Base-by-base conservation (phyloP, 2,888 invertebrate genomes). In the Hypsopygia costalis region DNA sequence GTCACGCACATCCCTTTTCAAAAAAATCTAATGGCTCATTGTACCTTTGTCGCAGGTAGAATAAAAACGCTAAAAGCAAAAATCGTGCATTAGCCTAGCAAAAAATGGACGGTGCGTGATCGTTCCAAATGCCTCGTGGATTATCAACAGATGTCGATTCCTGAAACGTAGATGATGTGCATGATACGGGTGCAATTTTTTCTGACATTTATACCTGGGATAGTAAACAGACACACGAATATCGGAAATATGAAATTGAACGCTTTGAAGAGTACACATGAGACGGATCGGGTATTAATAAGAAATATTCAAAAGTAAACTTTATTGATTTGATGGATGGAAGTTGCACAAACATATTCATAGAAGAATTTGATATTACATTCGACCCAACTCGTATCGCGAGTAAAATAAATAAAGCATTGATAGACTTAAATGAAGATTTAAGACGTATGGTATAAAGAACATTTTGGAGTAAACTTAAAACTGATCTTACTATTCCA, bases 1-100 rank as follows among this genome's bases (percentile, higher is more conserved):
- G 72, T 81, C 85, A 85, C 85, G 86, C 81, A 83, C 76, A 76
- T 83, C 80, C 80, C 73, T 79, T 76, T 49, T 58, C 65, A 77
- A 77, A 65, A 77, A 77, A 74, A 64, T 58, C 55, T 58, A 67
- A 65, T 59, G 54, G 58, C 60, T 69, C 64, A 78, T 81, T 85
- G 80, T 83, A 57, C 67, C 68, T 63, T 65, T 69, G 68, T 67
- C 70, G 77, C 86, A 87, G 87, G 87, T 88, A 87, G 72, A 74
- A 60, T 61, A 68, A 78, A 82, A 73, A 62, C 43, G 46, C 55
- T 58, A 51, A 64, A 69, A 67, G 69, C 75, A 74, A 72, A 60
- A 56, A 60, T 25, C 25, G 25, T 61, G 58, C 60, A 58, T 60
- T 58, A 53, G 60, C 52, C 49, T 52, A 53, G 72, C 74, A 85